Conservation (phyloP, 1,140 invertebrate genomes). For the Carposina sasakii region DNA sequence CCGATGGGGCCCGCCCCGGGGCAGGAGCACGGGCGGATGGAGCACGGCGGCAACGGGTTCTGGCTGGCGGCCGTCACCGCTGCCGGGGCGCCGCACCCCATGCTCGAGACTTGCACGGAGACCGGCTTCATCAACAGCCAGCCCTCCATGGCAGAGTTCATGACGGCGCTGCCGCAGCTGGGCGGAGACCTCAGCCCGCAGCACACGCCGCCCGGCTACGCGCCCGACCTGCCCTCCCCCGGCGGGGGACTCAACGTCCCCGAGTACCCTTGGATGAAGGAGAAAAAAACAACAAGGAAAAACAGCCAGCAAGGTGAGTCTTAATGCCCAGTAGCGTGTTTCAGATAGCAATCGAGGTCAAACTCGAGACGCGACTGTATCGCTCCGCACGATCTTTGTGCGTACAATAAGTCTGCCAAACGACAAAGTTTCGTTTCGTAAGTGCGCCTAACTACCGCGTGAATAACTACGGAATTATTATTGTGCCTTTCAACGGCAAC, state of each 20-base stretch:
- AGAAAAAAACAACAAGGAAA: constrained; percentile 95
- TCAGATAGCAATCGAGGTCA: neutral
- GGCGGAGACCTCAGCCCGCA: constrained; percentile 75
- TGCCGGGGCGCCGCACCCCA: constrained; percentile 63
- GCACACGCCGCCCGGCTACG: constrained; percentile 72
- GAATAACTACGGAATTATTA: constrained; percentile 59
- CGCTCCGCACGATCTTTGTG: constrained; percentile 20
- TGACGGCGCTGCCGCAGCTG: constrained; percentile 85
- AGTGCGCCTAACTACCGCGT: constrained; percentile 56
- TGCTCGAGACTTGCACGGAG: constrained; percentile 75
- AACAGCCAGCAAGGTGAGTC: constrained; percentile 89
- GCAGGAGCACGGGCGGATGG: constrained; percentile 53
- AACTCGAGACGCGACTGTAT: constrained; percentile 28
- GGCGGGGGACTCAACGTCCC: constrained; percentile 85
- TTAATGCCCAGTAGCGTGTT: too few species aligned
- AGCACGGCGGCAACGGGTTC: constrained; percentile 65
- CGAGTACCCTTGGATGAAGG: constrained; percentile 98
- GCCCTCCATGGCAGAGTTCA: constrained; percentile 94
- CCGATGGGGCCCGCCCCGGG: constrained; percentile 55
- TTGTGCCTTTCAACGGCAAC: constrained; percentile 63
- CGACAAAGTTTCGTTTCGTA: constrained; percentile 48
- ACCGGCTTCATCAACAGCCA: constrained; percentile 94
- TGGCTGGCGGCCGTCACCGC: constrained; percentile 67
- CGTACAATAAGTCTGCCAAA: constrained; percentile 26
- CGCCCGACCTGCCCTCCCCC: constrained; percentile 76